These are phyloP conservation scores for Gyrodactylus bullatarudis DNA, from an alignment of 1,140 invertebrate genomes.

Conservation along the genomic window DNA sequence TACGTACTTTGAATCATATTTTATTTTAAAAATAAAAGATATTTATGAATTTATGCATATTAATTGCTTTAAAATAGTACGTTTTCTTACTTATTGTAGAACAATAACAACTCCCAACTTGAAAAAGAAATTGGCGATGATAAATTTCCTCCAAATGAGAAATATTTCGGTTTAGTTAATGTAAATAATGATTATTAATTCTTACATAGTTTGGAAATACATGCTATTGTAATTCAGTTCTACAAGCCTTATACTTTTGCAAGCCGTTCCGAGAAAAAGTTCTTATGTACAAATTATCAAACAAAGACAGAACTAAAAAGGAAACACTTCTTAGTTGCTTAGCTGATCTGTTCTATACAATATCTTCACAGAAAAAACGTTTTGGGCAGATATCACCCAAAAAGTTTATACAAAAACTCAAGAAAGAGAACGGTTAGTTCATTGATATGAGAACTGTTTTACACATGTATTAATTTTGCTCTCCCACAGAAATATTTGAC, in stretches of 20 bases:
- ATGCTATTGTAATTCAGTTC: constrained; percentile 92
- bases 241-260: constrained; percentile 96
- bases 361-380: constrained; percentile 95
- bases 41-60: too few species aligned
- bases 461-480: constrained; percentile 8
- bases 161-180: constrained; percentile 91
- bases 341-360: constrained; percentile 88
- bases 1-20: too few species aligned
- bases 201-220: constrained; percentile 72
- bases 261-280: constrained; percentile 91
- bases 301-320: constrained; percentile 79
- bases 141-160: constrained; percentile 80
- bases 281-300: constrained; percentile 64
- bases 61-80: constrained; percentile 1
- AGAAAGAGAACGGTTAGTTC: constrained; percentile 70
- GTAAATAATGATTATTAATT: constrained; percentile 27
- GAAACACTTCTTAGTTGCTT: constrained; percentile 84
- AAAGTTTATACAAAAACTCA: constrained; percentile 79
- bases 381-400: constrained; percentile 95
- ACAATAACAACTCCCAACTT: constrained; percentile 78
- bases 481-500: constrained; percentile 65
- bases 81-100: constrained; percentile 22
- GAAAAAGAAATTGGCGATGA: constrained; percentile 86
- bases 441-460: neutral
- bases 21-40: too few species aligned